phyloP scores from a whole-genome alignment of 2,797 vertebrate species.

The Periparus ater region DNA sequence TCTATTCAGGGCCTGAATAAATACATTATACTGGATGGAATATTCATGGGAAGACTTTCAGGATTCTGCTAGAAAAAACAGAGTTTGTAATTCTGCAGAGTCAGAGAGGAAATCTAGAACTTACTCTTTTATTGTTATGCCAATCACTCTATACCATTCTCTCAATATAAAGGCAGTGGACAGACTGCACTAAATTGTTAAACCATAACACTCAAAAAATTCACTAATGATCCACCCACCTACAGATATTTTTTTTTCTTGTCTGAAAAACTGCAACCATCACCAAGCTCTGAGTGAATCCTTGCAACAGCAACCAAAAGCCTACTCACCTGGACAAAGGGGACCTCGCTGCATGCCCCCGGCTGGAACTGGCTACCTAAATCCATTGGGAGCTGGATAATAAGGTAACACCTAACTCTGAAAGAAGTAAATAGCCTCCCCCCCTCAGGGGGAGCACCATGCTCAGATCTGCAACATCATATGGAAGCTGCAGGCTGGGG shows the following conservation, averaged over 20 bases:
- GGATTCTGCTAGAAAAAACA: background rate
- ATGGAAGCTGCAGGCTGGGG: background rate
- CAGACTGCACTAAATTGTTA: background rate
- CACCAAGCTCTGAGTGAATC: background rate
- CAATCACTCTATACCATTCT: background rate
- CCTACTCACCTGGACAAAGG: background rate
- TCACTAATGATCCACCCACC: background rate
- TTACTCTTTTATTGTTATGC: background rate
- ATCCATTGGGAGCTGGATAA: background rate
- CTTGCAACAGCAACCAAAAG: background rate
- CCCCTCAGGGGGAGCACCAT: background rate
- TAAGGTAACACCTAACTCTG: background rate
- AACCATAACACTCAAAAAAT: background rate
- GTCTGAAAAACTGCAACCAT: background rate
- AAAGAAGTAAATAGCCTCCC: background rate
- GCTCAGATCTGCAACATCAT: background rate
- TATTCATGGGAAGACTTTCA: background rate
- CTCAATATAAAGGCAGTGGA: background rate
- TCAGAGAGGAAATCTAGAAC: background rate
- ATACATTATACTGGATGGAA: background rate
- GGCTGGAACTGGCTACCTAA: background rate
- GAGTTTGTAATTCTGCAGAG: background rate
- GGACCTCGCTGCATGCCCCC: background rate
- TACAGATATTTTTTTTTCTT: background rate
- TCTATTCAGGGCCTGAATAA: background rate